A percentile compares a stretch with the other conserved stretches of the same genome.
phyloP scores from a whole-genome alignment of 2,797 vertebrate genomes.

The Tauraco hartlaubi region DNA sequence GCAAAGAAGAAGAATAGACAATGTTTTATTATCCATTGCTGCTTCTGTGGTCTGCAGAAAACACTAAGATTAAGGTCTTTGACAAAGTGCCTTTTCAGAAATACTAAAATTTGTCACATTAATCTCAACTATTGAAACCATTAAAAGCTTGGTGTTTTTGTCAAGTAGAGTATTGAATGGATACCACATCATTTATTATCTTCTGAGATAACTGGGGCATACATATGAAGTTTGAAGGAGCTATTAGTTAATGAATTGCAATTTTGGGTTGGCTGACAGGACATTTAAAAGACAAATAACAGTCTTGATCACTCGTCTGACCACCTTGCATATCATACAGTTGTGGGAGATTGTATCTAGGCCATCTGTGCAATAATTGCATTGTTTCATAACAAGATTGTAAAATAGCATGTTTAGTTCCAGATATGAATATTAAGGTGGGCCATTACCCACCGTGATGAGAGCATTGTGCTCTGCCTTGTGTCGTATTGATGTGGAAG shows the following conservation, averaged over 20 bases:
- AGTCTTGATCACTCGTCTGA: constrained; percentile 48
- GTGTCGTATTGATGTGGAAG: neutral
- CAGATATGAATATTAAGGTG: neutral
- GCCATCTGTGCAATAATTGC: constrained; percentile 27
- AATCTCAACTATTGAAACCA: neutral
- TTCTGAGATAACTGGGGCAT: constrained; percentile 41
- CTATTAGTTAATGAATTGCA: constrained; percentile 50
- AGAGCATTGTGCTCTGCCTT: neutral
- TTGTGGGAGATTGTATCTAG: constrained; percentile 32
- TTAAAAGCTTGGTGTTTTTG: neutral
- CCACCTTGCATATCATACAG: neutral
- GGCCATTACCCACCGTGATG: neutral
- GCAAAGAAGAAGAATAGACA: neutral
- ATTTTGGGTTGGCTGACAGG: constrained; percentile 42
- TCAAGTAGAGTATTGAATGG: constrained; percentile 18
- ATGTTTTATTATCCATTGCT: neutral
- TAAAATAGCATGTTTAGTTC: neutral
- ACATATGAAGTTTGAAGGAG: constrained; percentile 4
- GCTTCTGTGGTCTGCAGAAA: neutral
- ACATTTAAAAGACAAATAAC: constrained; percentile 57
- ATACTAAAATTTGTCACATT: neutral
- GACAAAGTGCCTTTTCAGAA: neutral
- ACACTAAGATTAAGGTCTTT: neutral
- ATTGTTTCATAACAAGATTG: neutral
- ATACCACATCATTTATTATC: neutral